Base-by-base conservation (phyloP, 92 coral and sea anemone species). In the Ricordea florida region DNA sequence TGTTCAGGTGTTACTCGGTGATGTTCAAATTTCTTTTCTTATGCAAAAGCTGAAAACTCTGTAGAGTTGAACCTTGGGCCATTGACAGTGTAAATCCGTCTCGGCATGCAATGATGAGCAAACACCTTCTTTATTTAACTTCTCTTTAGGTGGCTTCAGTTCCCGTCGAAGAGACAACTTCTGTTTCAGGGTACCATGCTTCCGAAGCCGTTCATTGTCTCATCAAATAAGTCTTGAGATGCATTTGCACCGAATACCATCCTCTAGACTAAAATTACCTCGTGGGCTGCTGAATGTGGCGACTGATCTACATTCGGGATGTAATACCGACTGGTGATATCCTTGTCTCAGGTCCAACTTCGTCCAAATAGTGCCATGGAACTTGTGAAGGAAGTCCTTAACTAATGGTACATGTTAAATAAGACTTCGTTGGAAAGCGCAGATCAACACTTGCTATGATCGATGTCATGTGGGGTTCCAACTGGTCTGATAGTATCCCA, bases 261-360 rank as follows among this genome's bases (percentile, higher is more conserved):
- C 43, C 80, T 56, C 52, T 68, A 67, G 74, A 42, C 88, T 74
- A 71, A 32, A 74, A 47, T 74, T 76, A n/a, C 82, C 86, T 81
- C 81, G 79, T 15, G 90, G 85, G 13, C 76, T 85, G 46, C 81
- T 61, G 52, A 72, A 79, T 7, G 90, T 85, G 42, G 86, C 84
- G 4, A 67, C 20, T 15, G 58, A 37, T 16, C 86, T 49, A 33
- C 80, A 74, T 42, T 45, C 73, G 5, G 87, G 88, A 80, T 77
- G 71, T n/a, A 87, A 65, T 5, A 16, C 37, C n/a, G 82, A 66
- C 44, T 87, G 81, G 56, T 87, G 88, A 36, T 87, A 72, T 5
- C 71, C 84, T 33, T 80, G 87, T 5, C 80, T 64, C 4, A 80
- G 75, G 69, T 80, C 77, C 8, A 66, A 26, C n/a, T 86, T 80